Evolutionary conservation across 2,113 vertebrate species (phyloP).

Genomic region (Sphyrna mokarran): DNA sequence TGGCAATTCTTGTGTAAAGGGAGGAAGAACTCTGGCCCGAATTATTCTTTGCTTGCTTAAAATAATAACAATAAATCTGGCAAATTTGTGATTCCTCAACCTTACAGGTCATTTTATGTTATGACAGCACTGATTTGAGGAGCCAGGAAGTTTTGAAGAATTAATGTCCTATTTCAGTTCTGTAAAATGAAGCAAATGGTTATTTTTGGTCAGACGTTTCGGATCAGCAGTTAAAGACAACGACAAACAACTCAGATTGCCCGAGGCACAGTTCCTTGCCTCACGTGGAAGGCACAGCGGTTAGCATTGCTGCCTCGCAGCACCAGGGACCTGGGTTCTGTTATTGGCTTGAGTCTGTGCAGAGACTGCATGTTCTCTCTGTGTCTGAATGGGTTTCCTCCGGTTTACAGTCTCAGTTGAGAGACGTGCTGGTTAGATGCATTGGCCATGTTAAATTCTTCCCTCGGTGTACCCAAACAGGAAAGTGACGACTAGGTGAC

Average conservation of each 20-base stretch:
- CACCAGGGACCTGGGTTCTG: too few relatives aligned
- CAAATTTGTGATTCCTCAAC: background rate
- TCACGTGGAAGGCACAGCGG: background rate
- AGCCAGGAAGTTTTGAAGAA: background rate
- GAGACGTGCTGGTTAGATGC: too few relatives aligned
- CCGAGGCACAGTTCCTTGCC: background rate
- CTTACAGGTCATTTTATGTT: background rate
- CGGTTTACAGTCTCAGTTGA: too few relatives aligned
- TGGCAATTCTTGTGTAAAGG: background rate
- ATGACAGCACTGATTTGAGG: conserved; percentile 14
- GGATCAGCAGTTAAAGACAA: background rate
- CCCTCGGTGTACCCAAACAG: too few relatives aligned
- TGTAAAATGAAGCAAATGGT: background rate
- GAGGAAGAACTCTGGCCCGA: background rate
- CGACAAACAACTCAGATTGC: background rate
- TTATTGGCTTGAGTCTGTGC: too few relatives aligned
- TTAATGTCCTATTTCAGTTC: background rate
- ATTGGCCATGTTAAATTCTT: too few relatives aligned
- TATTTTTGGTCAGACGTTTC: background rate
- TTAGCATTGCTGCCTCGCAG: too few relatives aligned
- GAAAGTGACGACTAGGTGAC: too few relatives aligned
- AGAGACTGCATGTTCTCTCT: too few relatives aligned
- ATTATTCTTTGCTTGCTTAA: background rate
- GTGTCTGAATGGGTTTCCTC: too few relatives aligned
- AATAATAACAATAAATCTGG: background rate